Evolutionary conservation across 2,797 vertebrate genomes (phyloP).

Genomic region (Gymnocypris eckloni): DNA sequence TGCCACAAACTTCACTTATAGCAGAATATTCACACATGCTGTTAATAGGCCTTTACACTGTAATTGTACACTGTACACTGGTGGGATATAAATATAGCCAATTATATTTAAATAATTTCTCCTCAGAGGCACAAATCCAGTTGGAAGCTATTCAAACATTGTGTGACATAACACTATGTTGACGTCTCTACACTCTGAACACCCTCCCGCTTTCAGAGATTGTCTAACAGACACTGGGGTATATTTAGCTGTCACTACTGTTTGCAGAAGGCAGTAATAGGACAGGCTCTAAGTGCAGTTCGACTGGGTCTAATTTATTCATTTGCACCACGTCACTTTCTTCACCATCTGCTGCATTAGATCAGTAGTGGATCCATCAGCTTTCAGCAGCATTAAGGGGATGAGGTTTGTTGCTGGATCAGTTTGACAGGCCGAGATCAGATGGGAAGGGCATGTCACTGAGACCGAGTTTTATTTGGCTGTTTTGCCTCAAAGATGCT

Average conservation of each 20-base stretch:
- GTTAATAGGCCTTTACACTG: constrained; percentile 1
- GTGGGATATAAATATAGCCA: constrained; percentile 1
- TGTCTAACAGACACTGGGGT: constrained; percentile 31
- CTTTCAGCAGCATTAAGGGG: constrained; percentile 34
- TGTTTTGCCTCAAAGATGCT: not conserved
- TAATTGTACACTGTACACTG: constrained; percentile 3
- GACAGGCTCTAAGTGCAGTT: constrained; percentile 37
- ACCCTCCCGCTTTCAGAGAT: constrained; percentile 4
- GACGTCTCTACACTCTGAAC: constrained; percentile 29
- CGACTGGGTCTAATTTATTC: constrained; percentile 51
- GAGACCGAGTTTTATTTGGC: constrained; percentile 17
- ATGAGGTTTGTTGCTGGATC: constrained; percentile 17
- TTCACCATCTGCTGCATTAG: constrained; percentile 37
- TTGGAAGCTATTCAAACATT: constrained; percentile 26
- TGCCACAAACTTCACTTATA: not conserved
- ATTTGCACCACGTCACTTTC: constrained; percentile 47
- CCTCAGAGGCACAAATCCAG: constrained; percentile 7
- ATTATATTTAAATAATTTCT: constrained; percentile 22
- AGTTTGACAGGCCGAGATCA: constrained; percentile 16
- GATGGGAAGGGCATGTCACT: not conserved
- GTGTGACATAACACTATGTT: constrained; percentile 23
- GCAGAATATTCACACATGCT: not conserved
- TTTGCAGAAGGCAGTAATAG: constrained; percentile 24
- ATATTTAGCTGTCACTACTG: constrained; percentile 40
- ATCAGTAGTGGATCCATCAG: constrained; percentile 35